Conservation (phyloP, 30 jellyfish, hydroid and myxozoan genomes). For the Haliclystus octoradiatus region DNA sequence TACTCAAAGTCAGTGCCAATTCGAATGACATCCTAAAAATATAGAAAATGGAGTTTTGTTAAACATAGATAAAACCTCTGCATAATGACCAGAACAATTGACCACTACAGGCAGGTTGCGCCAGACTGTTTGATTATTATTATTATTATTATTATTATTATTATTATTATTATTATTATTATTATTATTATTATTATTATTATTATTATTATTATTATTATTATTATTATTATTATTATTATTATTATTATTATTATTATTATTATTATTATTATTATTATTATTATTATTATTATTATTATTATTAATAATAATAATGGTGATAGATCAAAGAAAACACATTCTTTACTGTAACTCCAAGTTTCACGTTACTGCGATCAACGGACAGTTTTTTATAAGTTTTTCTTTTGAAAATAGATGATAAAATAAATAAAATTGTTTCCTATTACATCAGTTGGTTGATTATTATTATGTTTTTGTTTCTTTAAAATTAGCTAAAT, state of each 20-base stretch:
- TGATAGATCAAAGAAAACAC: too few relatives aligned
- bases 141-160: neutral
- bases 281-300: neutral
- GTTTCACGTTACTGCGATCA: too few relatives aligned
- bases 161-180: neutral
- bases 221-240: neutral
- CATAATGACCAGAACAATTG: neutral
- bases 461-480: too few relatives aligned
- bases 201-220: neutral
- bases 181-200: neutral
- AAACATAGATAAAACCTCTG: constrained; percentile 2
- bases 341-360: too few relatives aligned
- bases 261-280: neutral
- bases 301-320: neutral
- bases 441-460: too few relatives aligned
- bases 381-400: too few relatives aligned
- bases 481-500: too few relatives aligned
- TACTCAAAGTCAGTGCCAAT: constrained; percentile 17
- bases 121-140: neutral
- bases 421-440: too few relatives aligned
- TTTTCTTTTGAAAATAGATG: too few relatives aligned
- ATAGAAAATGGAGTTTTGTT: neutral
- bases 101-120: neutral
- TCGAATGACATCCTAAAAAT: constrained; percentile 17
- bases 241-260: neutral